Conservation (phyloP, 1,140 invertebrate genomes). For the Pseudomyrmex pallidus region DNA sequence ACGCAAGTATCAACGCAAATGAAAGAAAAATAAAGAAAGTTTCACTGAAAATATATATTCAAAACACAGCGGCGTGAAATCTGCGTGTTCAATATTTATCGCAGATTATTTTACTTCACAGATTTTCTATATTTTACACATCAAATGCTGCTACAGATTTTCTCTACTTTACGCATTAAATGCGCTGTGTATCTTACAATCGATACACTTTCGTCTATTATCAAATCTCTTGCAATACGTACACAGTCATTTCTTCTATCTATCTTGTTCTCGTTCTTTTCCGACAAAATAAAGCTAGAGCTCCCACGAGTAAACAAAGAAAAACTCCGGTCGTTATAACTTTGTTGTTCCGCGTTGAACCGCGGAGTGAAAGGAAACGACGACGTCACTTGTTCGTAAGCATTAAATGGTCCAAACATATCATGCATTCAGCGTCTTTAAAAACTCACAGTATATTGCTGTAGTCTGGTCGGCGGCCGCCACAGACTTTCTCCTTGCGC, state of each 20-base stretch:
- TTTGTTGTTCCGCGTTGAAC: constrained; percentile 7
- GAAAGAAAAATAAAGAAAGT: too few relatives aligned
- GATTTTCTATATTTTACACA: neutral
- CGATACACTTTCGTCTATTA: constrained; percentile 45
- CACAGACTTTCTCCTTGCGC: neutral
- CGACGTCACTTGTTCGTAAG: neutral
- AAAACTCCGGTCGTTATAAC: constrained; percentile 52
- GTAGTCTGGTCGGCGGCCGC: too few relatives aligned
- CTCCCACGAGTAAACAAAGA: constrained; percentile 44
- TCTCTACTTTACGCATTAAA: neutral
- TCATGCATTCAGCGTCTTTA: neutral
- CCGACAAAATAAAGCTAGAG: constrained; percentile 41
- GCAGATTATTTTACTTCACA: neutral
- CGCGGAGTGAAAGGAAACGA: neutral
- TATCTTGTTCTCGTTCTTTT: constrained; percentile 27
- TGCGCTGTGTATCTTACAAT: neutral
- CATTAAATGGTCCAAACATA: constrained; percentile 28
- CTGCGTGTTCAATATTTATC: too few relatives aligned
- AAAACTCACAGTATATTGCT: constrained; percentile 1
- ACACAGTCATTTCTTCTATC: neutral
- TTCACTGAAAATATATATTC: too few relatives aligned
- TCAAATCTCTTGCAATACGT: constrained; percentile 37
- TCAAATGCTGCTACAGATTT: neutral
- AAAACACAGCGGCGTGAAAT: too few relatives aligned
- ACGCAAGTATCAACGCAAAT: too few relatives aligned